Base-by-base conservation (phyloP, 2,797 vertebrate species). In the Ctenochaetus hawaiiensis region DNA sequence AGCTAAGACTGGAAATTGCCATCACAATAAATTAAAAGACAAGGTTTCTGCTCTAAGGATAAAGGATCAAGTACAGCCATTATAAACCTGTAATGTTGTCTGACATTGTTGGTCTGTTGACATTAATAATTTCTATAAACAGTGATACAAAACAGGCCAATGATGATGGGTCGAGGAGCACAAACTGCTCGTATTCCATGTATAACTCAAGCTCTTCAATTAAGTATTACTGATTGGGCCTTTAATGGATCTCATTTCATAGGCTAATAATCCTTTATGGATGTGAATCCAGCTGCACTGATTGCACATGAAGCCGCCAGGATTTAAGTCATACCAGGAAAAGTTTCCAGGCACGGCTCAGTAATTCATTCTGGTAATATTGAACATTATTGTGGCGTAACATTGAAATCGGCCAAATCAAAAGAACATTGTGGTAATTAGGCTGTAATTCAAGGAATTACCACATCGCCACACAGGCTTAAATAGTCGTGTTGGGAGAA, bases 381-480 rank as follows among this genome's bases (percentile, higher is more conserved):
- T 93, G 89, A 93, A 94, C 94, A 94, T 94, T 93, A 94, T 93
- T 92, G 93, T 94, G 90, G 94, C 90, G 91, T 93, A 95, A 95
- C 94, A 93, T 95, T 96, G 96, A 98, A 98, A 98, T 98, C 96
- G 96, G 91, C 94, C 96, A 98, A 99, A 99, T 99, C 97, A 99
- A 99, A 98, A 98, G 98, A 99, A 99, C 97, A 98, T 99, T 98
- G 96, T 96, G 96, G 96, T 97, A 98, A 99, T 99, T 99, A 97
- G 96, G 94, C 95, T 96, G 96, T 99, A 99, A 99, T 99, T 97
- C 97, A 96, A 96, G 96, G 96, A 97, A 97, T 98, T 97, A 94
- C 96, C 95, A 96, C 96, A 96, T 96, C 95, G 96, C 96, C 97
- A 96, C 97, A 97, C 94, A 97, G 94, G 94, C 97, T 97, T 97